Conservation (phyloP, 2,888 invertebrate species). For the Sinohyriopsis cumingii region DNA sequence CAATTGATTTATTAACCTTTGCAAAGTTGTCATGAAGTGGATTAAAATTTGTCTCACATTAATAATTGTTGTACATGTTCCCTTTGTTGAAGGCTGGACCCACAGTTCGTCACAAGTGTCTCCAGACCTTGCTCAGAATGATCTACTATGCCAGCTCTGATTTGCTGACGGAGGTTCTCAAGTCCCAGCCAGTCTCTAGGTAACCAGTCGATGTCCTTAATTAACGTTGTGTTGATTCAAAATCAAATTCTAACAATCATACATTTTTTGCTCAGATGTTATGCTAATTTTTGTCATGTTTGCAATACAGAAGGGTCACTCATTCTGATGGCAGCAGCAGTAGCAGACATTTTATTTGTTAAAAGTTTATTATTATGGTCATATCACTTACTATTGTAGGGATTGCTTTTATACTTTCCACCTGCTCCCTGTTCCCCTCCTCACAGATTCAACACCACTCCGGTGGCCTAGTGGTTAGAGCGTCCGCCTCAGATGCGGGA, state of each 20-base stretch:
- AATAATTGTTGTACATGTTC: background rate
- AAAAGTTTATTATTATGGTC: too few relatives aligned
- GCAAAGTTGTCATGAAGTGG: background rate
- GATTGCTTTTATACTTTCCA: too few relatives aligned
- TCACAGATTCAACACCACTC: too few relatives aligned
- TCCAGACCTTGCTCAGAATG: conserved; percentile 95
- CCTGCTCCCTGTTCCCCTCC: too few relatives aligned
- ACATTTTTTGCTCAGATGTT: background rate
- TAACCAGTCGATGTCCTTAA: conserved; percentile 25
- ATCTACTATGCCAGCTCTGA: conserved; percentile 94
- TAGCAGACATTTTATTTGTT: too few relatives aligned
- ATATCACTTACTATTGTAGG: too few relatives aligned
- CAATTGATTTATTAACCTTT: background rate
- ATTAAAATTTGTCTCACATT: background rate
- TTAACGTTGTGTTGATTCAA: background rate
- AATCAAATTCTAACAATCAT: too few relatives aligned
- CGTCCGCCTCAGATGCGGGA: too few relatives aligned
- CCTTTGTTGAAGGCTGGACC: conserved; percentile 83
- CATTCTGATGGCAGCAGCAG: too few relatives aligned
- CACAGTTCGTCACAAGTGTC: conserved; percentile 96
- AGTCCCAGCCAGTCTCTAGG: conserved; percentile 72
- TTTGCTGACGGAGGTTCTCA: conserved; percentile 81
- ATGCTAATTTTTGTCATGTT: background rate
- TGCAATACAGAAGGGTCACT: background rate
- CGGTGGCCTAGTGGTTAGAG: too few relatives aligned